A percentile compares a stretch with the other conserved stretches of the same genome.
These are phyloP conservation scores for Periophthalmus magnuspinnatus DNA, from an alignment of 2,797 vertebrate genomes.

Conservation along the genomic window DNA sequence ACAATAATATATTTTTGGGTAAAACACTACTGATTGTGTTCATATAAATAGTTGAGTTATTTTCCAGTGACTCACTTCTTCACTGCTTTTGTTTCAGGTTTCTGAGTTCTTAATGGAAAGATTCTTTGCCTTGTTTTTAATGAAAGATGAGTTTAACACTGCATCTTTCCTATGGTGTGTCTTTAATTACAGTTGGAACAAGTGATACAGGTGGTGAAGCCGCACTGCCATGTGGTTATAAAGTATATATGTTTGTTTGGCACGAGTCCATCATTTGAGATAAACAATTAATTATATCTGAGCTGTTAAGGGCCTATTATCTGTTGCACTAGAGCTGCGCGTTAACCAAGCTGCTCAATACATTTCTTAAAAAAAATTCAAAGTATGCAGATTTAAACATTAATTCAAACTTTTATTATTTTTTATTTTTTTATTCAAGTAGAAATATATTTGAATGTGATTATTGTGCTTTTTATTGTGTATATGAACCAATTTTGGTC, in stretches of 20 bases:
- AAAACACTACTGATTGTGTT: background rate
- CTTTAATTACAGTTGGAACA: slow-evolving; percentile 26
- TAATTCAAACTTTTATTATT: too few species aligned
- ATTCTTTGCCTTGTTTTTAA: slow-evolving; percentile 20
- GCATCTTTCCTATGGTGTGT: slow-evolving; percentile 20
- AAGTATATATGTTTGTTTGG: slow-evolving; percentile 25
- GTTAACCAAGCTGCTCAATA: slow-evolving; percentile 36
- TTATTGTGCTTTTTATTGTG: background rate
- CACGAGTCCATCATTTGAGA: slow-evolving; percentile 26
- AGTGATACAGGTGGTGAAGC: slow-evolving; percentile 34
- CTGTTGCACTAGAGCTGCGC: slow-evolving; percentile 25
- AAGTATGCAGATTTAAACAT: too few species aligned
- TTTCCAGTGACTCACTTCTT: slow-evolving; percentile 15
- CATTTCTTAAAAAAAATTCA: background rate
- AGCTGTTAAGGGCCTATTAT: slow-evolving; percentile 32
- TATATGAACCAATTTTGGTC: background rate
- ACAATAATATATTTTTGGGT: background rate
- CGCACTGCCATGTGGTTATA: slow-evolving; percentile 39
- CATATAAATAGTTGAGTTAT: background rate
- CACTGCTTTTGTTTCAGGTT: slow-evolving; percentile 40
- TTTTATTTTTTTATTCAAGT: background rate
- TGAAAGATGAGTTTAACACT: background rate
- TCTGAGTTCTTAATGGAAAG: slow-evolving; percentile 22
- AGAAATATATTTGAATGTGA: too few species aligned
- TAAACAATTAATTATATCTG: slow-evolving; percentile 37